These are phyloP conservation scores for Ypsolopha sequella DNA, from an alignment of 2,888 invertebrate genomes.

Conservation along the genomic window DNA sequence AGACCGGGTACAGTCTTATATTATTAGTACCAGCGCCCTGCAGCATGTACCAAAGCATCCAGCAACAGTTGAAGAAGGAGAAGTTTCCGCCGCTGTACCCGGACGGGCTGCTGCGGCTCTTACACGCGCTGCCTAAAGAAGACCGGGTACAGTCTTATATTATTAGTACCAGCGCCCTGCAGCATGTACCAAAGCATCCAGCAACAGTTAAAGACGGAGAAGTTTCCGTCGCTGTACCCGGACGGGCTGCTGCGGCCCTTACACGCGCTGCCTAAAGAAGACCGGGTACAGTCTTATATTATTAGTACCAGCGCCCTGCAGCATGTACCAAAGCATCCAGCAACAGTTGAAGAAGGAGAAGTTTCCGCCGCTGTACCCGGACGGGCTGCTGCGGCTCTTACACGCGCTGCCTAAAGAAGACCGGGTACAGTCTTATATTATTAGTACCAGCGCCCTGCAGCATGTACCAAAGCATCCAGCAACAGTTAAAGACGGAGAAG, in stretches of 20 bases:
- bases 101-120: conserved; percentile 84
- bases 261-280: conserved; percentile 84
- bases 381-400: conserved; percentile 86
- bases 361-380: conserved; percentile 86
- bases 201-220: conserved; percentile 97
- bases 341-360: conserved; percentile 97
- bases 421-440: conserved; percentile 51
- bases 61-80: conserved; percentile 97
- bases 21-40: conserved; percentile 83
- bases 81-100: conserved; percentile 88
- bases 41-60: conserved; percentile 95
- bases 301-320: conserved; percentile 90
- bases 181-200: conserved; percentile 96
- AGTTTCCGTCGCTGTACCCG: conserved; percentile 86
- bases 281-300: conserved; percentile 59
- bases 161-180: conserved; percentile 83
- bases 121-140: conserved; percentile 85
- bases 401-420: conserved; percentile 85
- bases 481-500: conserved; percentile 96
- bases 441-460: conserved; percentile 90
- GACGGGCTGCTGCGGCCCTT: conserved; percentile 87
- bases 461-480: conserved; percentile 96
- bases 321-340: conserved; percentile 95
- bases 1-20: conserved; percentile 54
- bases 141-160: conserved; percentile 53